phyloP scores from a whole-genome alignment of 2,113 vertebrate species.

The Pomatostomus ruficeps region DNA sequence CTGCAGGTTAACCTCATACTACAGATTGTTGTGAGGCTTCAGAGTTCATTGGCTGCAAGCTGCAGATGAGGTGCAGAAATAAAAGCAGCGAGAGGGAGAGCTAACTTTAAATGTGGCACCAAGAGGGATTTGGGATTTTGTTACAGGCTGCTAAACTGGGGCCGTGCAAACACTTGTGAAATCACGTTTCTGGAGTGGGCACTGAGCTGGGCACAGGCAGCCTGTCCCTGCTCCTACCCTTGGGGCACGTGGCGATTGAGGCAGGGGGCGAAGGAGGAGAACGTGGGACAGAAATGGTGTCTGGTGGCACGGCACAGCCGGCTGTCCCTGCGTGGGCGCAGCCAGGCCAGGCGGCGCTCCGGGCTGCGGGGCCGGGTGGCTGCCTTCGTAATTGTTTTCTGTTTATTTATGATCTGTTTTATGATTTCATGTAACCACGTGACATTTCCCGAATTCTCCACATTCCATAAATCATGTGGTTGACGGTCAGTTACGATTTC shows the following conservation, averaged over 20 bases:
- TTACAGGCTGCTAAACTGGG: conserved; percentile 7
- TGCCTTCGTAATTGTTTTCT: not conserved
- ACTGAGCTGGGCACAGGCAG: not conserved
- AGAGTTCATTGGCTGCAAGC: not conserved
- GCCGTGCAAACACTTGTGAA: not conserved
- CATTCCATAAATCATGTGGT: not conserved
- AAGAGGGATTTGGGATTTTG: not conserved
- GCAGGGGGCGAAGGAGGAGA: not conserved
- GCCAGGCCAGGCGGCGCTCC: not conserved
- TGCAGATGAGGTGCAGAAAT: not conserved
- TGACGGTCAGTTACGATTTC: not conserved
- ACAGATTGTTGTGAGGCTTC: not conserved
- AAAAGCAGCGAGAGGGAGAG: not conserved
- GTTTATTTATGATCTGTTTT: not conserved
- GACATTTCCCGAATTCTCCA: not conserved
- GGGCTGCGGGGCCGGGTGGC: rapidly evolving
- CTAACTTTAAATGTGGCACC: not conserved
- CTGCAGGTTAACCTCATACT: not conserved
- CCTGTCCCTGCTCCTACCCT: not conserved
- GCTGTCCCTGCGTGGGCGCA: not conserved
- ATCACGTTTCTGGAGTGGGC: not conserved
- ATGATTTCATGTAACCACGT: not conserved
- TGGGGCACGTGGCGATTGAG: rapidly evolving
- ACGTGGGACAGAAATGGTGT: not conserved
- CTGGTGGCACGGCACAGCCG: not conserved